A percentile compares a stretch with the other conserved stretches of the same genome.
Evolutionary conservation across 1,140 invertebrate genomes (phyloP).

Genomic region (Phenacoccus solenopsis): DNA sequence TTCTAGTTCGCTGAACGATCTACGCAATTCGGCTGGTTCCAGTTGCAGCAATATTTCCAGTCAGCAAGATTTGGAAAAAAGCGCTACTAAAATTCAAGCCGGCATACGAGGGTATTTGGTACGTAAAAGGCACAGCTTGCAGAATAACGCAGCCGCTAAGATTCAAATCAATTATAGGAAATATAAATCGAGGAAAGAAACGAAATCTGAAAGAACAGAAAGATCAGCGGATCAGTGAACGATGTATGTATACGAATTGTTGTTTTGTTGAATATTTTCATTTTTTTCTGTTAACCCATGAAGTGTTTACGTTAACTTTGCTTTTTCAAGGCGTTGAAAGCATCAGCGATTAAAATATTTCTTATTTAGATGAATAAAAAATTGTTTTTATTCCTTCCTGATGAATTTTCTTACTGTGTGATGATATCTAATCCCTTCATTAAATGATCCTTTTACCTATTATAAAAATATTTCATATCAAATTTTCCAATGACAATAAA

Average conservation of each 20-base stretch:
- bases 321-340: background rate
- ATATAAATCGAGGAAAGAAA: background rate
- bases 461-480: no score
- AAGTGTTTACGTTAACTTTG: background rate
- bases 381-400: no score
- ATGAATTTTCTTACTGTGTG: no score
- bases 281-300: no score
- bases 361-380: no score
- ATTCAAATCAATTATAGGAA: conserved; percentile 5
- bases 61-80: background rate
- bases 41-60: background rate
- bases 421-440: no score
- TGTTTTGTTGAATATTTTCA: background rate
- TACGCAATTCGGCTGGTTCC: background rate
- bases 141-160: background rate
- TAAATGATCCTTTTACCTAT: no score
- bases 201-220: background rate
- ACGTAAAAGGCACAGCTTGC: conserved; percentile 37
- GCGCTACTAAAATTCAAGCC: conserved; percentile 54
- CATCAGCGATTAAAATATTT: no score
- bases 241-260: background rate
- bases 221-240: no score
- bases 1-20: conserved; percentile 3
- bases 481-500: no score
- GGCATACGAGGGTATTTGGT: conserved; percentile 56